phyloP scores from a whole-genome alignment of 2,113 vertebrate genomes.

The Grallaria varia region DNA sequence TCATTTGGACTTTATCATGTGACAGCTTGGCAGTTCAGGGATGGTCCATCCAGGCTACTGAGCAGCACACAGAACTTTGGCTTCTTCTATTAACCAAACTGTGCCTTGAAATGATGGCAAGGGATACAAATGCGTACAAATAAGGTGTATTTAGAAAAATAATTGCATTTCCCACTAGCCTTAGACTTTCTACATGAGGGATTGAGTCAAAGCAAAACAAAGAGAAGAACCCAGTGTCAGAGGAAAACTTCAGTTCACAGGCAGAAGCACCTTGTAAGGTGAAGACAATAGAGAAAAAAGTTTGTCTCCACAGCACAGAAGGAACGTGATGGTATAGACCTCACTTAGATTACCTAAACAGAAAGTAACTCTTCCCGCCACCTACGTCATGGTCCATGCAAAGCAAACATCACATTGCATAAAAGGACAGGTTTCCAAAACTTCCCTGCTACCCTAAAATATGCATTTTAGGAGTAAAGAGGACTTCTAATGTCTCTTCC shows the following conservation, averaged over 20 bases:
- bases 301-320: background rate
- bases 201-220: background rate
- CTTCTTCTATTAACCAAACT: background rate
- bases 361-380: background rate
- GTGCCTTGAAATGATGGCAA: background rate
- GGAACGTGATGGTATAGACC: background rate
- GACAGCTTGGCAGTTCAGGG: background rate
- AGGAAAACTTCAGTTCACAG: rapidly evolving
- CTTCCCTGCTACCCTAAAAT: background rate
- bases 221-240: background rate
- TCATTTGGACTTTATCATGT: background rate
- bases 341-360: background rate
- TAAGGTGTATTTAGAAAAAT: background rate
- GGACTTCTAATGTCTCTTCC: background rate
- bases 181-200: background rate
- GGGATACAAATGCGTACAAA: background rate
- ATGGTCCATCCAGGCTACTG: background rate
- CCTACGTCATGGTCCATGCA: background rate
- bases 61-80: background rate
- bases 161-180: background rate
- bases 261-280: background rate
- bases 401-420: background rate
- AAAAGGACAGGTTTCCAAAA: background rate
- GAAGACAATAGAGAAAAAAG: background rate
- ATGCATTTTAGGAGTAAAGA: background rate